phyloP scores from a whole-genome alignment of 2,113 vertebrate species.

The Cephalopholis sonnerati region DNA sequence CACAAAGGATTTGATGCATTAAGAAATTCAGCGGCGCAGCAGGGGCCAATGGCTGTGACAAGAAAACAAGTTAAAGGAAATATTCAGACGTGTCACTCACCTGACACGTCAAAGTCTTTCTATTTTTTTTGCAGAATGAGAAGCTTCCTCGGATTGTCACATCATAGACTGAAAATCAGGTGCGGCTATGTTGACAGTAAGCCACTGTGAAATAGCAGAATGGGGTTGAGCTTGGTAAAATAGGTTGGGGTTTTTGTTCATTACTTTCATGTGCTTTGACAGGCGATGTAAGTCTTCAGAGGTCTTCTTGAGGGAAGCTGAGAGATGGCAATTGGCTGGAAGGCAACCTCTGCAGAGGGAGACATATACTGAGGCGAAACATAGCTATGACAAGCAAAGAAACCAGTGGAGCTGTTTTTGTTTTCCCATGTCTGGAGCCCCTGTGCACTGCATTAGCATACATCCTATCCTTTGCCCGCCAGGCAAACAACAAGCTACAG shows the following conservation, averaged over 20 bases:
- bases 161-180: conserved; percentile 46
- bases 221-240: conserved; percentile 56
- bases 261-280: conserved; percentile 53
- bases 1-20: conserved; percentile 58
- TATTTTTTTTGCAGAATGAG: conserved; percentile 21
- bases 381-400: conserved; percentile 29
- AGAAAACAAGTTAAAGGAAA: conserved; percentile 62
- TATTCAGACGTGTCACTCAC: conserved; percentile 61
- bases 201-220: conserved; percentile 61
- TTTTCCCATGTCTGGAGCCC: conserved; percentile 45
- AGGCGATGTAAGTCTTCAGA: conserved; percentile 45
- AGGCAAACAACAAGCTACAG: conserved; percentile 44
- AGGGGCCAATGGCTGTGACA: conserved; percentile 50
- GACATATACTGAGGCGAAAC: conserved; percentile 33
- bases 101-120: conserved; percentile 34
- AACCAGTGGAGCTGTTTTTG: conserved; percentile 45
- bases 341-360: conserved; percentile 47
- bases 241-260: conserved; percentile 54
- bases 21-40: conserved; percentile 48
- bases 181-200: conserved; percentile 64
- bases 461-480: conserved; percentile 27
- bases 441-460: conserved; percentile 35
- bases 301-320: conserved; percentile 40
- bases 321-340: conserved; percentile 44
- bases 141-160: conserved; percentile 42